Evolutionary conservation across 2,797 vertebrate species (phyloP).

Genomic region (Lophotriccus pileatus): DNA sequence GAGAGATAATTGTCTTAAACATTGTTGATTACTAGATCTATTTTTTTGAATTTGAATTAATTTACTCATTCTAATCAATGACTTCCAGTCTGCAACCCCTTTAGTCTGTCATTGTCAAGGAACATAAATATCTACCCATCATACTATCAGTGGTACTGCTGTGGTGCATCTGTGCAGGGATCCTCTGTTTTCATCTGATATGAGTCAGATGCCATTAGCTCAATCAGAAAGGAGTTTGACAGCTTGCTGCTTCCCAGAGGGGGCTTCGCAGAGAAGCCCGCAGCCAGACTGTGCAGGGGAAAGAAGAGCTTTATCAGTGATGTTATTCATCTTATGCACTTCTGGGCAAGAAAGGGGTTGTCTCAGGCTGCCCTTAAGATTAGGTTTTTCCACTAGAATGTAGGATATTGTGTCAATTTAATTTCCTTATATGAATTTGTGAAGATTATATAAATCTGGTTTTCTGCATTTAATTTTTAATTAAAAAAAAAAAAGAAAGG

Average conservation of each 20-base stretch:
- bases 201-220: constrained; percentile 12
- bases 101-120: not conserved
- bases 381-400: not conserved
- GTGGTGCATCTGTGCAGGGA: not conserved
- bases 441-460: not conserved
- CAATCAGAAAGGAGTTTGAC: not conserved
- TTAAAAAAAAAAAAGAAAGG: not conserved
- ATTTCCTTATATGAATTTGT: not conserved
- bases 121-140: not conserved
- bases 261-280: not conserved
- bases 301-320: not conserved
- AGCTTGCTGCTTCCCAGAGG: not conserved
- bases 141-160: not conserved
- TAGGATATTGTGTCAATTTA: not conserved
- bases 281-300: not conserved
- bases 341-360: not conserved
- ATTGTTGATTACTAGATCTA: not conserved
- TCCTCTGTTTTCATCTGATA: not conserved
- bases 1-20: not conserved
- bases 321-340: not conserved
- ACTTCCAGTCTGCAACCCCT: not conserved
- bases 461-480: not conserved
- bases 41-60: not conserved
- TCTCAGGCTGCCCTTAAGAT: not conserved
- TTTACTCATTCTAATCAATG: not conserved